Evolutionary conservation across 2,888 invertebrate genomes (phyloP).

Genomic region (Scaptomyza caliginosa): DNA sequence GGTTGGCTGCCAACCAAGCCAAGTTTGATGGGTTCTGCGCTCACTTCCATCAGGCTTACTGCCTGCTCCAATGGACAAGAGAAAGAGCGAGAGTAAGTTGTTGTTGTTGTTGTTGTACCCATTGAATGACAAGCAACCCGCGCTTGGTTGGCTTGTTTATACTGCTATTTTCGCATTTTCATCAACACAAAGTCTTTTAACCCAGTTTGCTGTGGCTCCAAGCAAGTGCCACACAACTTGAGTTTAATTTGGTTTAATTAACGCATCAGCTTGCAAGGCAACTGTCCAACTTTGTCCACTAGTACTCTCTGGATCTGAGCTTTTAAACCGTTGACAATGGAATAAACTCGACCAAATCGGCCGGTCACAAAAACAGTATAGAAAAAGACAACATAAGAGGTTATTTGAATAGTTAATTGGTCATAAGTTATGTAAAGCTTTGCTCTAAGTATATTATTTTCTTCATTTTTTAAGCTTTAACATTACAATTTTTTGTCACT

Average conservation of each 20-base stretch:
- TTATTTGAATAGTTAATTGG: neutral
- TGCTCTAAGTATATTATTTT: too few species aligned
- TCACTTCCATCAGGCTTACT: constrained; percentile 35
- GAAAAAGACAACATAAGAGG: too few species aligned
- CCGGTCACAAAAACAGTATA: neutral
- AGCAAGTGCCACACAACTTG: constrained; percentile 40
- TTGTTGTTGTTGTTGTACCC: constrained; percentile 22
- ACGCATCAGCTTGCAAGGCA: constrained; percentile 47
- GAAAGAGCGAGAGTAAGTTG: constrained; percentile 1
- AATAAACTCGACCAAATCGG: neutral
- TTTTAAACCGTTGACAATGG: constrained; percentile 7
- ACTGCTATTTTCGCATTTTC: constrained; percentile 69
- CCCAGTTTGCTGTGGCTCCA: constrained; percentile 22
- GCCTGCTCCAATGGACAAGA: constrained; percentile 26
- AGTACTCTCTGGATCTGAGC: neutral
- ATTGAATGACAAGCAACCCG: constrained; percentile 5
- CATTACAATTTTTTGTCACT: too few species aligned
- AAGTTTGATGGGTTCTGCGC: constrained; percentile 14
- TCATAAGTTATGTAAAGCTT: neutral
- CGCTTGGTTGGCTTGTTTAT: constrained; percentile 38
- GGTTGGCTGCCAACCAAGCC: constrained; percentile 3
- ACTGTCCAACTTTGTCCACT: neutral
- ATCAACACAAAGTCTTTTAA: constrained; percentile 65
- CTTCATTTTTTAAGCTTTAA: too few species aligned
- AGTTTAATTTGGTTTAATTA: constrained; percentile 72